Percentiles rank a stretch among this genome's conserved stretches.
phyloP scores from a whole-genome alignment of 2,888 invertebrate species.

The Drosophila setosimentum region DNA sequence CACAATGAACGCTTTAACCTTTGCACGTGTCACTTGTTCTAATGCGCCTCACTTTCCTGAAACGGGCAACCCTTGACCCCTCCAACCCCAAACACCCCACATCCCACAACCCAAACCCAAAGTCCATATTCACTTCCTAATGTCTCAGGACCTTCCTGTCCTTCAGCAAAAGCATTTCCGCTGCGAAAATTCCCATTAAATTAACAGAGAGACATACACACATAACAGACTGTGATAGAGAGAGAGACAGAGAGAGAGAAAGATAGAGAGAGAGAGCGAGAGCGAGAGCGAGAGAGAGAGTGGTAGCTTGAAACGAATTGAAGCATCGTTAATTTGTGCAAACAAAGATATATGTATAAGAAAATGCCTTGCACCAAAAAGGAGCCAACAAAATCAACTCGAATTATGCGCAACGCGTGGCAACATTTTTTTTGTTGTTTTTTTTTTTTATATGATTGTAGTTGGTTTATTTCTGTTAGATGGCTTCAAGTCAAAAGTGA shows the following conservation, averaged over 20 bases:
- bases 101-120: no score
- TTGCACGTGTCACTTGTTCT: constrained; percentile 61
- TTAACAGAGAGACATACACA: constrained; percentile 53
- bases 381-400: constrained; percentile 33
- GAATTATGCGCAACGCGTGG: constrained; percentile 64
- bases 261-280: constrained; percentile 18
- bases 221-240: constrained; percentile 1
- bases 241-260: constrained; percentile 24
- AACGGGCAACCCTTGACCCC: neutral
- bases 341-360: constrained; percentile 52
- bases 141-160: constrained; percentile 47
- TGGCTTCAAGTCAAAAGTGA: constrained; percentile 59
- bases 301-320: constrained; percentile 40
- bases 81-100: no score
- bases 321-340: constrained; percentile 78
- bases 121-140: neutral
- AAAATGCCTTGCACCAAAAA: constrained; percentile 37
- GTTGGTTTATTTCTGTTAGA: constrained; percentile 5
- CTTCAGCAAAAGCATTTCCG: constrained; percentile 64
- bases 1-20: constrained; percentile 71
- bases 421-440: constrained; percentile 6
- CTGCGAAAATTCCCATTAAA: constrained; percentile 77
- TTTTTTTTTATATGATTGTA: neutral
- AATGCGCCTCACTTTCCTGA: neutral
- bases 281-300: constrained; percentile 31